These are phyloP conservation scores for Ptilorrhoa leucosticta DNA, from an alignment of 2,113 vertebrate species.

Conservation along the genomic window DNA sequence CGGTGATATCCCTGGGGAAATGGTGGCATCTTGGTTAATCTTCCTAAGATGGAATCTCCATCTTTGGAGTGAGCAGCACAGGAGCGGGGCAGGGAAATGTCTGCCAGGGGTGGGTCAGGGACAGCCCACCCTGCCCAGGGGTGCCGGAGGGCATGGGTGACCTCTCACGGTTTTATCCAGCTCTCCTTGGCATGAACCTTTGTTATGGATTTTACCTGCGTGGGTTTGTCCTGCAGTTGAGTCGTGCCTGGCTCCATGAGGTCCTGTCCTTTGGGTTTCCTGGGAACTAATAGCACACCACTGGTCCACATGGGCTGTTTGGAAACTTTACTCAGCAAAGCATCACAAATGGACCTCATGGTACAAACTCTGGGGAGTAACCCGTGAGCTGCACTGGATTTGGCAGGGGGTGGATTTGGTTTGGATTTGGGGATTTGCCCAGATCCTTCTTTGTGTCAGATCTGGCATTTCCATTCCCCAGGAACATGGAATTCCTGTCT, in stretches of 20 bases:
- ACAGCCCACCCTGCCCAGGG: background rate
- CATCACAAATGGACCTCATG: background rate
- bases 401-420: background rate
- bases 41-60: constrained; percentile 39
- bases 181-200: background rate
- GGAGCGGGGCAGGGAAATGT: background rate
- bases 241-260: rapidly evolving
- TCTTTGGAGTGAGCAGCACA: background rate
- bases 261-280: background rate
- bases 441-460: background rate
- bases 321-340: background rate
- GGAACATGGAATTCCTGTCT: background rate
- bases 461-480: background rate
- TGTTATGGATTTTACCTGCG: rapidly evolving
- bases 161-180: rapidly evolving
- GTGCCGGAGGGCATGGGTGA: background rate
- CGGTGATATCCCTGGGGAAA: background rate
- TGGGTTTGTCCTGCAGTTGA: background rate
- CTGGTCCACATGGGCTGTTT: background rate
- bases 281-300: background rate
- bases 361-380: background rate
- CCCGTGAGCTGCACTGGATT: rapidly evolving
- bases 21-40: constrained; percentile 38
- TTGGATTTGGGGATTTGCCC: background rate
- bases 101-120: background rate